Evolutionary conservation across 1,140 invertebrate genomes (phyloP).

Genomic region (Brachionus paranguensis): DNA sequence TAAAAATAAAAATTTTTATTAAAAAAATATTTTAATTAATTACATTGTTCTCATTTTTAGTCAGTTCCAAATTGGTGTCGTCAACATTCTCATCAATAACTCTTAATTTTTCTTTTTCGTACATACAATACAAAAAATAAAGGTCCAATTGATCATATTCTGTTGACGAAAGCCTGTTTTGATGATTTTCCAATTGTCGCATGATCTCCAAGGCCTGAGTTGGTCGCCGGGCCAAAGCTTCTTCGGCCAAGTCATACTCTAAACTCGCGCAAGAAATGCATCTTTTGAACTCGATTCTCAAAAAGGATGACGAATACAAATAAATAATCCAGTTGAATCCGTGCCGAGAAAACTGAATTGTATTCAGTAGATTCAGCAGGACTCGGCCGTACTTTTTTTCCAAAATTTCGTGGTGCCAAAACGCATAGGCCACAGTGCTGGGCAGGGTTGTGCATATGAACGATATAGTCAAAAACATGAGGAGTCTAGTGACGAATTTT

Average conservation of each 20-base stretch:
- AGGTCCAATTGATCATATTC: slow-evolving; percentile 4
- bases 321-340: slow-evolving; percentile 37
- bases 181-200: background rate
- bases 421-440: background rate
- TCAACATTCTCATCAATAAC: background rate
- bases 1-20: background rate
- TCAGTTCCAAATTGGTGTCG: background rate
- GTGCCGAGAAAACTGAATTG: slow-evolving; percentile 36
- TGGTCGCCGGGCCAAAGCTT: background rate
- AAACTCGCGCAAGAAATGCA: background rate
- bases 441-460: slow-evolving; percentile 28
- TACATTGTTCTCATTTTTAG: background rate
- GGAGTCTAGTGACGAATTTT: slow-evolving; percentile 10
- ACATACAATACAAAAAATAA: slow-evolving; percentile 19
- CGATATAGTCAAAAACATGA: background rate
- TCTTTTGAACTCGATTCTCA: slow-evolving; percentile 13
- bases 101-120: background rate
- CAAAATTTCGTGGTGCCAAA: slow-evolving; percentile 23
- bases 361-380: slow-evolving; percentile 20
- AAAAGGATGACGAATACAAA: slow-evolving; percentile 15
- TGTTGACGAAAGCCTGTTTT: background rate
- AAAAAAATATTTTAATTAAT: background rate
- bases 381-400: background rate
- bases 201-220: background rate
- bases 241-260: background rate